These are phyloP conservation scores for Spodoptera picta DNA, from an alignment of 2,888 invertebrate species.

Conservation along the genomic window DNA sequence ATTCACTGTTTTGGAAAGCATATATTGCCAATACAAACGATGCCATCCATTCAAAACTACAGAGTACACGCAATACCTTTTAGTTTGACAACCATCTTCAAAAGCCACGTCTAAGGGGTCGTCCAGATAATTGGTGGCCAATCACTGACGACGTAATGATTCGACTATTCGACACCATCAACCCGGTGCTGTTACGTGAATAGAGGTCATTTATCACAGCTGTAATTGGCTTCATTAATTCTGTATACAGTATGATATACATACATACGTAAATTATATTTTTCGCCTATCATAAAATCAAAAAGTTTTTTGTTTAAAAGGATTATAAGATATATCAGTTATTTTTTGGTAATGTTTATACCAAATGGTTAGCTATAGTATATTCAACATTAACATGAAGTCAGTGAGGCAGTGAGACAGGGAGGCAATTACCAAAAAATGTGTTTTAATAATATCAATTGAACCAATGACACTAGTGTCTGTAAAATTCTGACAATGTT, in stretches of 20 bases:
- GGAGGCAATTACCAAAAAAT: no score
- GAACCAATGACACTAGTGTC: no score
- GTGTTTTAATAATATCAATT: no score
- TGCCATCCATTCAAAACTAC: background rate
- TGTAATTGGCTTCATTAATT: constrained; percentile 37
- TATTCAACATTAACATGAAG: no score
- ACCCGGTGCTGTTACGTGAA: constrained; percentile 46
- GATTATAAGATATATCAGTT: no score
- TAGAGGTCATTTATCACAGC: constrained; percentile 59
- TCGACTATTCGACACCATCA: constrained; percentile 36
- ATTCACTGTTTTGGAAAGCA: no score
- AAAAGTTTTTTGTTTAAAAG: no score
- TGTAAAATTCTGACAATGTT: no score
- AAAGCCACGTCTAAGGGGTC: constrained; percentile 12
- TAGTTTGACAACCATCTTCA: constrained; percentile 8
- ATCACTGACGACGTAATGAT: constrained; percentile 42
- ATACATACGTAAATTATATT: background rate
- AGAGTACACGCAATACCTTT: constrained; percentile 2
- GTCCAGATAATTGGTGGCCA: constrained; percentile 41
- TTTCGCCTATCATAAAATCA: no score
- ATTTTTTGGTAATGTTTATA: no score
- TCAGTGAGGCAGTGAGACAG: no score
- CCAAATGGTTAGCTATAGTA: no score
- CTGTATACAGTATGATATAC: constrained; percentile 41
- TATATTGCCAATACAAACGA: background rate